A percentile compares a stretch with the other conserved stretches of the same genome.
phyloP scores from a whole-genome alignment of 2,113 vertebrate genomes.

The Muntiacus reevesi region DNA sequence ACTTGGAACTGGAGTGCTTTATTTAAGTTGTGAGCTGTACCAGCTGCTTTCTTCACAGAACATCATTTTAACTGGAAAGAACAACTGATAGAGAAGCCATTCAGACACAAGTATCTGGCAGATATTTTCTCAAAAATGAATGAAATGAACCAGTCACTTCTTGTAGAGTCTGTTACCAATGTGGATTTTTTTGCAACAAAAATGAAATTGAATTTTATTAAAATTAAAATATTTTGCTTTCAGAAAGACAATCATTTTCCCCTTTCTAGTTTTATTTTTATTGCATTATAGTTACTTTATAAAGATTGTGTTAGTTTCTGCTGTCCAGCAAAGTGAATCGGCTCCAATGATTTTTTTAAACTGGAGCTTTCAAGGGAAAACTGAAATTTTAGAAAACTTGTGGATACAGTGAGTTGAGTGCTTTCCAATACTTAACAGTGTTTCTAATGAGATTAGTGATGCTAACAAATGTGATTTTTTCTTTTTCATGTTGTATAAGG shows the following conservation, averaged over 20 bases:
- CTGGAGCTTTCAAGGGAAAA: neutral
- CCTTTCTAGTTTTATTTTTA: neutral
- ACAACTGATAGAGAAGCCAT: neutral
- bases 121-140: neutral
- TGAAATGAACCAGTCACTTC: neutral
- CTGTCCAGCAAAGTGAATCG: neutral
- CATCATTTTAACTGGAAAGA: neutral
- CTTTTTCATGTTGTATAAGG: neutral
- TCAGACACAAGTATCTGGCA: neutral
- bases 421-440: neutral
- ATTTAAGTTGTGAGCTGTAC: neutral
- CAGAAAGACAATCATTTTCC: neutral
- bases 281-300: neutral
- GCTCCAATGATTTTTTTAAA: neutral
- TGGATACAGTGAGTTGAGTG: neutral
- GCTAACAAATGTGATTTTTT: neutral
- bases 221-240: neutral
- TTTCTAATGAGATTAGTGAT: neutral
- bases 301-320: neutral
- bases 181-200: neutral
- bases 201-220: neutral
- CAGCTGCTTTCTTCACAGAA: neutral
- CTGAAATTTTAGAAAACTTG: neutral
- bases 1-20: neutral
- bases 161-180: neutral